Evolutionary conservation across 2,113 vertebrate species (phyloP).

Genomic region (Guaruba guarouba): DNA sequence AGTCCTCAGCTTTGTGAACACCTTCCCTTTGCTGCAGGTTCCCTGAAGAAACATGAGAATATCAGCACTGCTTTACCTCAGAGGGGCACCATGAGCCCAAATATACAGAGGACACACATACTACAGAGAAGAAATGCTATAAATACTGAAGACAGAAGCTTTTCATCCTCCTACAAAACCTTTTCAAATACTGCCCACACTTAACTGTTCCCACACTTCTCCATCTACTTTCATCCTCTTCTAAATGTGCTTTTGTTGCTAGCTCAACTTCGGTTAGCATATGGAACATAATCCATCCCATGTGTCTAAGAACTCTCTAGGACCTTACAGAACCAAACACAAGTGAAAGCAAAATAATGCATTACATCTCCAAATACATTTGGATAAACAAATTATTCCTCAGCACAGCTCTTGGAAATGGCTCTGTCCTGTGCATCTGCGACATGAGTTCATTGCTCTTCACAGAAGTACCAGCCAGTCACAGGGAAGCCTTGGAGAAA

Average conservation of each 20-base stretch:
- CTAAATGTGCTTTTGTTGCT: background rate
- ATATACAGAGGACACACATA: background rate
- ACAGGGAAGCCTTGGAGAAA: background rate
- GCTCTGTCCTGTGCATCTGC: background rate
- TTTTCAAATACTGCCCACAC: background rate
- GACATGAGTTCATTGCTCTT: rapidly evolving
- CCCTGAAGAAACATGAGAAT: background rate
- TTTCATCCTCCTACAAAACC: background rate
- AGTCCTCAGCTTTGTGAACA: background rate
- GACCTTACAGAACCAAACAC: background rate
- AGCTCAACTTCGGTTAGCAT: background rate
- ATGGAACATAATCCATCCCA: background rate
- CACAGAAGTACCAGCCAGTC: background rate
- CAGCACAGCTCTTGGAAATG: background rate
- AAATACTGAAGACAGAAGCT: background rate
- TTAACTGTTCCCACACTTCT: background rate
- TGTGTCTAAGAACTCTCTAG: background rate
- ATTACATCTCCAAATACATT: background rate
- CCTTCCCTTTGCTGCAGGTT: background rate
- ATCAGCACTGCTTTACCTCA: background rate
- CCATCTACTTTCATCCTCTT: background rate
- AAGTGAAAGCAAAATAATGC: background rate
- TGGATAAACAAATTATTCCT: background rate
- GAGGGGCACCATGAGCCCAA: background rate
- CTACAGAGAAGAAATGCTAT: background rate